Percentiles rank a stretch among this genome's conserved stretches.
phyloP scores from a whole-genome alignment of 2,797 vertebrate genomes.

The Poliocrania exsul region DNA sequence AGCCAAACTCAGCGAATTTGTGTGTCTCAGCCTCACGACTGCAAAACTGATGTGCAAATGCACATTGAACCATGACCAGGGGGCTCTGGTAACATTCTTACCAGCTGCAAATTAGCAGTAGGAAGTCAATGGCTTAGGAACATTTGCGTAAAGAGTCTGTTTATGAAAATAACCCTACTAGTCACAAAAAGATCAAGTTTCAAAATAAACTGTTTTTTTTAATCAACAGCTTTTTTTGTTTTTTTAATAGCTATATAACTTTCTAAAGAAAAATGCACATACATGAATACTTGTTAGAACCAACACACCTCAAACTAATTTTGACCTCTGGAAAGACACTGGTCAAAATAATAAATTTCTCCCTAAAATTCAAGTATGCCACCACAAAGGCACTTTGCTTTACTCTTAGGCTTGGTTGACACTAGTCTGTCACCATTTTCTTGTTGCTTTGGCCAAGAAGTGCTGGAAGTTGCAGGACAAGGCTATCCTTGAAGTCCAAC shows the following conservation, averaged over 20 bases:
- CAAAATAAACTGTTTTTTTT: not conserved
- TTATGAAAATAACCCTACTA: not conserved
- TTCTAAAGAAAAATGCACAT: not conserved
- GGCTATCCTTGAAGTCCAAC: not conserved
- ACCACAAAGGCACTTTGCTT: not conserved
- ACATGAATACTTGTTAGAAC: not conserved
- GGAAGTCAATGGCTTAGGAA: not conserved
- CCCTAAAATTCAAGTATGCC: conserved; percentile 27
- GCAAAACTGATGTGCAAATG: not conserved
- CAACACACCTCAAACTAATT: not conserved
- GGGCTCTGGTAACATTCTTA: not conserved
- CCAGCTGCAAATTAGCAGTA: not conserved
- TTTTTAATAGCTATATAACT: not conserved
- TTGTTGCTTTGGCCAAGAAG: not conserved
- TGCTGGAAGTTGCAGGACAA: not conserved
- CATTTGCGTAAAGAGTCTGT: not conserved
- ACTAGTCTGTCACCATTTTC: not conserved
- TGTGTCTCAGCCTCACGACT: not conserved
- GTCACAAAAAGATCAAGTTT: not conserved
- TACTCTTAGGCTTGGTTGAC: not conserved
- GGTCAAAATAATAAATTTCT: not conserved
- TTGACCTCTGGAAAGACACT: not conserved
- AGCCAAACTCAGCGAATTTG: not conserved
- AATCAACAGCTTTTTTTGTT: not conserved
- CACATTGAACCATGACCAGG: not conserved